phyloP scores from a whole-genome alignment of 2,113 vertebrate genomes.

The Thunnus maccoyii region DNA sequence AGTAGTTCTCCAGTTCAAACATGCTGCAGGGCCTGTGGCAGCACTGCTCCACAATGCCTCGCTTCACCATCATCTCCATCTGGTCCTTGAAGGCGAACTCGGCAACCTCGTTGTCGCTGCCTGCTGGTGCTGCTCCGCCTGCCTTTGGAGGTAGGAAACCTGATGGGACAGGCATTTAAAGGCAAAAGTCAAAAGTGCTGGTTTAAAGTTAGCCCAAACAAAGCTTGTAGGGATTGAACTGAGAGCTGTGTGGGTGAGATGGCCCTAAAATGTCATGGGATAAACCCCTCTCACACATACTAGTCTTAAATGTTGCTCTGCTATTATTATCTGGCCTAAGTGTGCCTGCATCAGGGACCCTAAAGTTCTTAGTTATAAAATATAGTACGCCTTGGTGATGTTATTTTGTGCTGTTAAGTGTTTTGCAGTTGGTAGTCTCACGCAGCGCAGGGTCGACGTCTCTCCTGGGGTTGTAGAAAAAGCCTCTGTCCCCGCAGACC shows the following conservation, averaged over 20 bases:
- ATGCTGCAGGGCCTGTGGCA: slow-evolving; percentile 89
- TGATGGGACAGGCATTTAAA: slow-evolving; percentile 26
- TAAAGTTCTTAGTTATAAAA: neutral
- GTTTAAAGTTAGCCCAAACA: slow-evolving; percentile 14
- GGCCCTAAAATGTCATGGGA: neutral
- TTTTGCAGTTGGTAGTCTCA: slow-evolving; percentile 68
- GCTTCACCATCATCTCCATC: slow-evolving; percentile 83
- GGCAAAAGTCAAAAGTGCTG: neutral
- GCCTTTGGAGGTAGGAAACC: slow-evolving; percentile 70
- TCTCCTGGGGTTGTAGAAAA: slow-evolving; percentile 87
- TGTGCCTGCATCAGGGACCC: neutral
- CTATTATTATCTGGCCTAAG: neutral
- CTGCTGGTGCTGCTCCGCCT: slow-evolving; percentile 49
- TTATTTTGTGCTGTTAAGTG: neutral
- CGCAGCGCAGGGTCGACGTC: slow-evolving; percentile 80
- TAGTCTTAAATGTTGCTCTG: neutral
- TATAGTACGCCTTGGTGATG: too few species aligned
- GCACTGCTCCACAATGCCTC: slow-evolving; percentile 91
- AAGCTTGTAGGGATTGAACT: slow-evolving; percentile 4
- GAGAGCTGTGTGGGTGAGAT: neutral
- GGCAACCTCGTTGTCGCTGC: slow-evolving; percentile 72
- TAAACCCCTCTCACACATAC: neutral
- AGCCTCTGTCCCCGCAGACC: slow-evolving; percentile 89
- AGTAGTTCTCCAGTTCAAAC: slow-evolving; percentile 90
- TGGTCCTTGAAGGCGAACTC: slow-evolving; percentile 82